Evolutionary conservation across 2,797 vertebrate genomes (phyloP), one percentile per base, ranked within the genome.

Genomic region (Phalloptychus januarius): DNA sequence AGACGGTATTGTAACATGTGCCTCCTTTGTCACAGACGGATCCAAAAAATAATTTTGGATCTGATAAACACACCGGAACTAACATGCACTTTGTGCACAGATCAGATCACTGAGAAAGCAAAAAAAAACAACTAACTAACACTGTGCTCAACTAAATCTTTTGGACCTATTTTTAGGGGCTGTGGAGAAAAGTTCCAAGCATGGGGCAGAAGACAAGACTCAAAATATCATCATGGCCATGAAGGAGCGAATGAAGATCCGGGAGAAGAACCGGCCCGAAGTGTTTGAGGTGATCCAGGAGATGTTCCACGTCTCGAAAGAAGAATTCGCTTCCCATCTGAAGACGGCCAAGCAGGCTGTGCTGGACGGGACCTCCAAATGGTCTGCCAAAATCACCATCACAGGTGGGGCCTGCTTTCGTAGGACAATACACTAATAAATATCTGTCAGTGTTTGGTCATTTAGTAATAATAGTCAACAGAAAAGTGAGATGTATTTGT

Each of bases 201-300:
- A 99, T 0, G 98, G 98, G 1, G 98, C 98, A 0, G 98, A 99
- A 86, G 98, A 99, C 92, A 99, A 99, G 91, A 98, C 98, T 46
- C 98, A 98, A 89, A 99, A 97, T 83, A 99, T 99, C 84, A 99
- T 99, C 86, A 97, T 96, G 92, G 98, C 98, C 50, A 99, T 99
- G 98, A 99, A 98, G 85, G 98, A 99, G 86, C 96, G 97, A 79
- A 99, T 99, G 98, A 99, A 98, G 91, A 97, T 99, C 86, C 92
- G 98, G 44, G 98, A 99, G 93, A 97, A 96, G 93, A 99, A 99
- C 88, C 92, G 96, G 0, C 98, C 98, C 0, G 98, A 99, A 61
- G 97, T 99, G 77, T 99, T 99, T 75, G 96, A 99, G 87, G 93
- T 99, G 71, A 99, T 99, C 88, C 97, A 97, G 91, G 97, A 98